Percentiles rank a stretch among this genome's conserved stretches.
phyloP scores from a whole-genome alignment of 1,140 invertebrate genomes.

The Orussus abietinus region DNA sequence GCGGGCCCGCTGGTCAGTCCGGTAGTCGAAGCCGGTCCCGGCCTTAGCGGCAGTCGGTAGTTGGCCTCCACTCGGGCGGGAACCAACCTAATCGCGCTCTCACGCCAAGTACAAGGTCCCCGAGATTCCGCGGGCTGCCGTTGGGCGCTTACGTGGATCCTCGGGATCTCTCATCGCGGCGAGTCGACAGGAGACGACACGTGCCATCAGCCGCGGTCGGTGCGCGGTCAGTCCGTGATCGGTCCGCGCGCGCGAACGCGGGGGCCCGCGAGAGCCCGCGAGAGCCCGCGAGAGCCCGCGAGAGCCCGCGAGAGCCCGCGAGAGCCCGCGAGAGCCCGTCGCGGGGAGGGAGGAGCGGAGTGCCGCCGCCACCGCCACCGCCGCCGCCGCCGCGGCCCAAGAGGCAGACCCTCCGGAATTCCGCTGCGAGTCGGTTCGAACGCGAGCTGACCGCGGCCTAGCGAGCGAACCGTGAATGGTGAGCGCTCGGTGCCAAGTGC shows the following conservation, averaged over 20 bases:
- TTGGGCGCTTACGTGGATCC: slow-evolving; percentile 10
- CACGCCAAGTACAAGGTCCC: too few relatives aligned
- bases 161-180: slow-evolving; percentile 26
- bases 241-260: not conserved
- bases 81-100: too few relatives aligned
- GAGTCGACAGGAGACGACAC: slow-evolving; percentile 11
- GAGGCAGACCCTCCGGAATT: too few relatives aligned
- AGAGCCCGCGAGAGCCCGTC: not conserved
- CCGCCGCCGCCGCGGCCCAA: too few relatives aligned
- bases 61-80: slow-evolving; percentile 1
- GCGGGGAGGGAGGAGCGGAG: too few relatives aligned
- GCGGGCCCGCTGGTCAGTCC: not conserved
- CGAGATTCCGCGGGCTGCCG: too few relatives aligned
- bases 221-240: not conserved
- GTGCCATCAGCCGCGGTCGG: not conserved
- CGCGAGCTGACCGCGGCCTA: not conserved
- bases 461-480: slow-evolving; percentile 24
- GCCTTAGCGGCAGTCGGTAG: slow-evolving; percentile 8
- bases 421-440: too few relatives aligned
- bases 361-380: too few relatives aligned
- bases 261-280: not conserved
- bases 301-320: not conserved
- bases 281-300: not conserved
- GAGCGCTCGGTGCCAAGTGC: slow-evolving; percentile 29
- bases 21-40: too few relatives aligned